These are phyloP conservation scores for Drosophila quinaria DNA, from an alignment of 2,888 invertebrate species.

Conservation along the genomic window DNA sequence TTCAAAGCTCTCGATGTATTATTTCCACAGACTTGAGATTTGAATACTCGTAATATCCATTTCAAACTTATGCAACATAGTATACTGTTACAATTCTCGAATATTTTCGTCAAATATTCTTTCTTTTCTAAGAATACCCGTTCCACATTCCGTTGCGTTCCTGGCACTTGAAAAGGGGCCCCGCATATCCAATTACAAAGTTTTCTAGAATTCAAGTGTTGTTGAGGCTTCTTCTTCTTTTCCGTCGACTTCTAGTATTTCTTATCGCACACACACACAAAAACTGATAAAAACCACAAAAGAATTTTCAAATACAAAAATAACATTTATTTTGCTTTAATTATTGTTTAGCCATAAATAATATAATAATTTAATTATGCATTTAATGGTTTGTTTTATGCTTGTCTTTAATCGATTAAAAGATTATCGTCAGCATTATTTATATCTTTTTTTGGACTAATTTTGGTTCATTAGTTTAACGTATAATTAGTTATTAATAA, in stretches of 20 bases:
- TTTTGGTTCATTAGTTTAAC: slow-evolving; percentile 46
- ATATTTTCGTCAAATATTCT: slow-evolving; percentile 22
- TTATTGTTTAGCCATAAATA: neutral
- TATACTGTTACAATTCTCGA: slow-evolving; percentile 13
- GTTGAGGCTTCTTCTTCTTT: neutral
- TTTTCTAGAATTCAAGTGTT: slow-evolving; percentile 46
- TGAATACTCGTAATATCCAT: slow-evolving; percentile 1
- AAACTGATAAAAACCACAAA: slow-evolving; percentile 26
- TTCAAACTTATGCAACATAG: slow-evolving; percentile 1
- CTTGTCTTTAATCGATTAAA: slow-evolving; percentile 8
- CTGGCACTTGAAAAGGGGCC: slow-evolving; percentile 4
- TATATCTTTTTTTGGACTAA: slow-evolving; percentile 18
- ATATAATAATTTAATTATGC: neutral
- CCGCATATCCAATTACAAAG: slow-evolving; percentile 46
- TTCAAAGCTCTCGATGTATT: slow-evolving; percentile 16
- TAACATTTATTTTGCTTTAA: neutral
- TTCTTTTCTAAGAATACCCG: slow-evolving; percentile 27
- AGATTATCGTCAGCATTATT: neutral
- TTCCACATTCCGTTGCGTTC: neutral
- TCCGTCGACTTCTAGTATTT: slow-evolving; percentile 14
- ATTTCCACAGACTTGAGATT: neutral
- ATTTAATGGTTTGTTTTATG: slow-evolving; percentile 7
- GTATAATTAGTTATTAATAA: slow-evolving; percentile 57
- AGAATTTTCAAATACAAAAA: slow-evolving; percentile 3
- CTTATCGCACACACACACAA: slow-evolving; percentile 38